phyloP scores from a whole-genome alignment of 2,113 vertebrate species.

The Pygoscelis adeliae region DNA sequence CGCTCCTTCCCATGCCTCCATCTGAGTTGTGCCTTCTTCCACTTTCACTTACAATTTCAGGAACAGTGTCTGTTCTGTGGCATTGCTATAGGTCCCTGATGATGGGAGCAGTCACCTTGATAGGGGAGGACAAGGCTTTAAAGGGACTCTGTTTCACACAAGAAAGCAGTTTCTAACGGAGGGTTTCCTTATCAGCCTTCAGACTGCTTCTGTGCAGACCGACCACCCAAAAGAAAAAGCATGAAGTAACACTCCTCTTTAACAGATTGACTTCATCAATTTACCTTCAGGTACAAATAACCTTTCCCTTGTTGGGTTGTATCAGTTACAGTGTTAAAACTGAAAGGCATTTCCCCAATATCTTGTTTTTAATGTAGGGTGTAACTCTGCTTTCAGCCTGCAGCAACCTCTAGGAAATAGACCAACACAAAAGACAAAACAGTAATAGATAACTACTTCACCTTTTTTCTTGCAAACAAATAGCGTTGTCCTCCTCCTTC shows the following conservation, averaged over 20 bases:
- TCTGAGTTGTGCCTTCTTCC: background rate
- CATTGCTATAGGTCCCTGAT: background rate
- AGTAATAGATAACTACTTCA: background rate
- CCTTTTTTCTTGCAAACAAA: background rate
- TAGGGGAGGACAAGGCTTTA: background rate
- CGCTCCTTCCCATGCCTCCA: background rate
- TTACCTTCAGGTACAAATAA: background rate
- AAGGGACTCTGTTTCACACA: background rate
- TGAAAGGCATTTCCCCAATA: background rate
- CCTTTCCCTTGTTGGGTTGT: background rate
- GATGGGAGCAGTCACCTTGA: background rate
- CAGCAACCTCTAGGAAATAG: background rate
- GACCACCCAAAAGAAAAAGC: background rate
- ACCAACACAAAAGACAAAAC: background rate
- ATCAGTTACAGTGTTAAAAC: background rate
- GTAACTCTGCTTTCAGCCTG: background rate
- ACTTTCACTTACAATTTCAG: background rate
- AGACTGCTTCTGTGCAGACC: background rate
- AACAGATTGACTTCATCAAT: background rate
- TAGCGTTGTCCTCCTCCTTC: background rate
- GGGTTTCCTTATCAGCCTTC: background rate
- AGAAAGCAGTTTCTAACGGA: background rate
- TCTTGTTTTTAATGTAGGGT: background rate
- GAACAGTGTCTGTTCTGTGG: accelerated
- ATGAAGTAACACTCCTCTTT: background rate